A percentile compares a stretch with the other conserved stretches of the same genome.
phyloP scores from a whole-genome alignment of 2,797 vertebrate genomes.

The Cryptoblepharus egeriae region DNA sequence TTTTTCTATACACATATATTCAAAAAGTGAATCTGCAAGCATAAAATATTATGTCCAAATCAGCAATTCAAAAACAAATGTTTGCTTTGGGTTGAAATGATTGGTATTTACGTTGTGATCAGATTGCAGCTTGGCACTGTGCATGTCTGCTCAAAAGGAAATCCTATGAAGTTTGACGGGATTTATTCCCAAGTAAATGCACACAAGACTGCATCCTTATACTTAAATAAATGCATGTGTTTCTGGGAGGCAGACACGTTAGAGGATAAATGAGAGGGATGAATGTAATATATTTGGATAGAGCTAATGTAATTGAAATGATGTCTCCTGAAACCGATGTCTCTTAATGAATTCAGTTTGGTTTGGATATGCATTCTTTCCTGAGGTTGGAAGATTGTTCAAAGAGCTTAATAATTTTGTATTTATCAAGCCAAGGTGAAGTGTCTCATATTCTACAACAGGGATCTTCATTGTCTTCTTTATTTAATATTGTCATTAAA shows the following conservation, averaged over 20 bases:
- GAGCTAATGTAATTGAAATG: constrained; percentile 54
- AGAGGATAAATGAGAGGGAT: constrained; percentile 56
- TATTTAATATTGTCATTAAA: constrained; percentile 70
- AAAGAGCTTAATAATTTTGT: constrained; percentile 66
- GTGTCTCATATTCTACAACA: constrained; percentile 59
- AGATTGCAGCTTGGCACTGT: neutral
- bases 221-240: constrained; percentile 43
- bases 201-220: constrained; percentile 23
- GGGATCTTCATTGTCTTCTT: constrained; percentile 68
- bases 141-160: neutral
- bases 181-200: neutral
- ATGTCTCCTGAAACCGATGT: constrained; percentile 57
- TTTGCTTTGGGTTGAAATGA: neutral
- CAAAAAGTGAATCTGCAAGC: neutral
- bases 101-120: neutral
- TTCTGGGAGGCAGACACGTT: constrained; percentile 40
- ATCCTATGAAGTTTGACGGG: constrained; percentile 23
- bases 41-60: neutral
- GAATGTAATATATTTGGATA: constrained; percentile 54
- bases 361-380: constrained; percentile 57
- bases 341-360: constrained; percentile 66
- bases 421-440: constrained; percentile 67
- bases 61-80: constrained; percentile 5
- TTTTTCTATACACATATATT: neutral
- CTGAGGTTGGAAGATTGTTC: constrained; percentile 66